Evolutionary conservation across 2,113 vertebrate genomes (phyloP), one percentile per base, ranked within the genome.

Genomic region (Apteryx mantelli): DNA sequence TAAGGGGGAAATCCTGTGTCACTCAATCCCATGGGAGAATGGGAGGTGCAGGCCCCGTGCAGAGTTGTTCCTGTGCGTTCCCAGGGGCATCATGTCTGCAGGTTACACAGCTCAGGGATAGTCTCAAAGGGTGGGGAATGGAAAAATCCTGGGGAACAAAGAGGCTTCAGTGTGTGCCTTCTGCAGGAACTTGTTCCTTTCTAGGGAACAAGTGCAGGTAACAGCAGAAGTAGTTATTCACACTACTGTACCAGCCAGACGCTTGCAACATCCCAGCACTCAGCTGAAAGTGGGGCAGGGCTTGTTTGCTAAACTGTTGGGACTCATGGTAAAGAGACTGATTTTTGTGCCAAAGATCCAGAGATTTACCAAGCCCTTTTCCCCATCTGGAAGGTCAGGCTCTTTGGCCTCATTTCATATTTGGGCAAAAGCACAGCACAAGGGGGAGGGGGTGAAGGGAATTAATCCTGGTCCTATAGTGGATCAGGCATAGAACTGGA

Each of bases 61-160:
- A 30, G 55, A 36, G 70, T 34, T 56, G 58, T 52, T 79, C 44
- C 36, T 63, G 71, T 68, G 38, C 1, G 0, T 83, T 89, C 38
- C 60, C 64, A 52, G 13, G 32, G 53, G 28, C 61, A 4, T 21
- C 80, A 53, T 0, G 1, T 69, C 58, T 88, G 78, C 86, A 64
- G 2, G 7, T 77, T 89, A 28, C 0, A 2, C 82, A 82, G 60
- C 90, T 28, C 38, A 5, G 81, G 82, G 71, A 66, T 24, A 85
- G 56, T 14, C 13, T 21, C 53, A 44, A 78, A 58, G 58, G 5
- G 44, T 13, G 53, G 56, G 28, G 13, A 48, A 32, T 82, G 78
- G 71, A 88, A 93, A 93, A 86, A 64, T 78, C 42, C 64, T 75
- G 13, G 61, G 61, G 73, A 95, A 79, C 91, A 76, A 90, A 91